phyloP scores from a whole-genome alignment of 2,888 invertebrate species.

The Falcaria lacertinaria region DNA sequence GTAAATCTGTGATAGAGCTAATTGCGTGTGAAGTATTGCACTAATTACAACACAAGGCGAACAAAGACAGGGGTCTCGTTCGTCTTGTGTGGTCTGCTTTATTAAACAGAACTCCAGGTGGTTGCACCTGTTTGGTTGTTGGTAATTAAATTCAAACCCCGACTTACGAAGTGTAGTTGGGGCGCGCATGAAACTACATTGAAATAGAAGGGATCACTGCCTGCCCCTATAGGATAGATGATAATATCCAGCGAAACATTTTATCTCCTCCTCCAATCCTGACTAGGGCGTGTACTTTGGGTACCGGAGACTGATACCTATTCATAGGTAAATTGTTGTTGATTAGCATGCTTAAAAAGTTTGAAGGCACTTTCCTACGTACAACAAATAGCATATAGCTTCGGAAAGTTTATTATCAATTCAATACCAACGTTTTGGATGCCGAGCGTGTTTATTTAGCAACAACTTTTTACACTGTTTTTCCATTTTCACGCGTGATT shows the following conservation, averaged over 20 bases:
- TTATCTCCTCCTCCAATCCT: no score
- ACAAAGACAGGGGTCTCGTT: no score
- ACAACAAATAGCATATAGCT: constrained; percentile 14
- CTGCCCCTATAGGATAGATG: no score
- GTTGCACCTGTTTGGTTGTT: no score
- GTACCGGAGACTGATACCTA: no score
- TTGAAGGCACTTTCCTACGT: constrained; percentile 9
- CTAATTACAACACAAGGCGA: constrained; percentile 40
- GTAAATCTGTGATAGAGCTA: constrained; percentile 46
- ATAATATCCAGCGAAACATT: no score
- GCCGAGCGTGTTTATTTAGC: constrained; percentile 41
- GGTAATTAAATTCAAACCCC: no score
- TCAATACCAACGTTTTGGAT: constrained; percentile 42
- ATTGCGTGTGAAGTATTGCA: constrained; percentile 49
- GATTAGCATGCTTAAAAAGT: constrained; percentile 3
- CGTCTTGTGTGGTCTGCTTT: constrained; percentile 35
- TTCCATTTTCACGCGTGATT: constrained; percentile 17
- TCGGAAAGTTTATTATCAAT: constrained; percentile 56
- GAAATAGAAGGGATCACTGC: constrained; percentile 14
- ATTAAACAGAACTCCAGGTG: constrained; percentile 34
- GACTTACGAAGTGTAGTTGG: no score
- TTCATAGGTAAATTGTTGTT: no score
- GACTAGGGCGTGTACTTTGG: no score
- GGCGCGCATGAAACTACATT: no score
- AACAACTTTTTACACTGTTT: constrained; percentile 27